Percentiles rank a stretch among this genome's conserved stretches.
These are phyloP conservation scores for Oceanodroma leucorhoa DNA, from an alignment of 2,797 vertebrate species.

Conservation along the genomic window DNA sequence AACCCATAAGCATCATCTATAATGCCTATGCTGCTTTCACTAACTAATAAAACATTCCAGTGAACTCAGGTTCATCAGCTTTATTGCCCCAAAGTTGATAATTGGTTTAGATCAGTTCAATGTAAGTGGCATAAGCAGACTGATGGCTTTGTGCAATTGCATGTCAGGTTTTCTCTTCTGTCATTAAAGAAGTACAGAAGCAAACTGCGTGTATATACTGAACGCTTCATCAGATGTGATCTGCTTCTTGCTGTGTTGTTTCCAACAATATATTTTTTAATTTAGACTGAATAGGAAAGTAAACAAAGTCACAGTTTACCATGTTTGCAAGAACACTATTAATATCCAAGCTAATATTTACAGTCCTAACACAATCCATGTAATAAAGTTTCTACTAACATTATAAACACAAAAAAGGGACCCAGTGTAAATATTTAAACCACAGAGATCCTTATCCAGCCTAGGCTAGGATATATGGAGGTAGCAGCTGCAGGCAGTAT, in stretches of 20 bases:
- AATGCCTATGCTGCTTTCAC: neutral
- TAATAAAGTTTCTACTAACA: neutral
- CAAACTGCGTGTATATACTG: neutral
- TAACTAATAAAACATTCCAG: neutral
- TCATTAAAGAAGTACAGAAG: neutral
- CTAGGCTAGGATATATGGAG: neutral
- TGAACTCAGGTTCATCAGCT: neutral
- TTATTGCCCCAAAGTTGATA: neutral
- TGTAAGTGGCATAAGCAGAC: neutral
- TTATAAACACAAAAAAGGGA: neutral
- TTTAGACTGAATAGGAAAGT: neutral
- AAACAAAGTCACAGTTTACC: neutral
- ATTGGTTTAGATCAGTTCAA: neutral
- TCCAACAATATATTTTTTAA: conserved; percentile 19
- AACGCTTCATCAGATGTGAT: neutral
- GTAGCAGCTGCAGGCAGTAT: neutral
- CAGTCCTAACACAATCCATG: neutral
- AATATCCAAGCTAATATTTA: conserved; percentile 58
- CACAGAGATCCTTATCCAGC: neutral
- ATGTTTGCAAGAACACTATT: conserved; percentile 10
- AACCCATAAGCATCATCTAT: neutral
- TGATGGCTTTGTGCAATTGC: neutral
- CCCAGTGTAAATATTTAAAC: conserved; percentile 45
- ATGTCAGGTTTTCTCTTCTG: neutral
- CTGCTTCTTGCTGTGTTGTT: neutral